Conservation (phyloP, 2,888 invertebrate genomes). For the Perdita meconis region DNA sequence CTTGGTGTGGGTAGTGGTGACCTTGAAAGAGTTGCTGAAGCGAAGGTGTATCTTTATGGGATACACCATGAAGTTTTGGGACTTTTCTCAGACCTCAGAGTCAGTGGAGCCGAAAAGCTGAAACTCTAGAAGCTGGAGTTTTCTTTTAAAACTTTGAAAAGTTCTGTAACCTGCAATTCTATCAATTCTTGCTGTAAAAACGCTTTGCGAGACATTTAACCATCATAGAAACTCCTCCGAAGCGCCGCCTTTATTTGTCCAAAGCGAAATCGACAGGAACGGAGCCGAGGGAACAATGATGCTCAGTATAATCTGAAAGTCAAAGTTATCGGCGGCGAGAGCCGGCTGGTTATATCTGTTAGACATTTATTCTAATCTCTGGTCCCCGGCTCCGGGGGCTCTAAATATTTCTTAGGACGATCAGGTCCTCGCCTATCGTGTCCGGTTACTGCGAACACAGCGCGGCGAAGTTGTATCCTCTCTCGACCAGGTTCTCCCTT, state of each 20-base stretch:
- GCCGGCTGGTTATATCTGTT: not conserved
- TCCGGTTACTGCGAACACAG: conserved; percentile 49
- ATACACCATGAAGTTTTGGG: too few relatives aligned
- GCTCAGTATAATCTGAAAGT: not conserved
- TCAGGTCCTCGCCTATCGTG: conserved; percentile 39
- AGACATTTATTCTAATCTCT: not conserved
- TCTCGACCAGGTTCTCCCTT: conserved; percentile 41
- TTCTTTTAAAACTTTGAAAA: too few relatives aligned
- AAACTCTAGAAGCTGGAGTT: too few relatives aligned
- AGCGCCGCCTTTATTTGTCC: not conserved
- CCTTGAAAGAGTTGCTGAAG: too few relatives aligned
- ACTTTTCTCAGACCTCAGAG: too few relatives aligned
- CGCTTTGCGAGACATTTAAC: too few relatives aligned
- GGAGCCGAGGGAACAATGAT: not conserved
- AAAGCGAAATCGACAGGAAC: not conserved
- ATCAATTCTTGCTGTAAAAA: too few relatives aligned
- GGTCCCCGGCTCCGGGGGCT: not conserved
- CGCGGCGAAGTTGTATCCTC: conserved; percentile 30
- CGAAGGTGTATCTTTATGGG: too few relatives aligned
- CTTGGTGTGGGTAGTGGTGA: too few relatives aligned
- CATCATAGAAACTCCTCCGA: too few relatives aligned
- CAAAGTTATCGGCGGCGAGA: not conserved
- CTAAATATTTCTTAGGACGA: conserved; percentile 34
- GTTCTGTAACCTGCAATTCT: too few relatives aligned
- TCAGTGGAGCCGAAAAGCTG: too few relatives aligned